Evolutionary conservation across 2,113 vertebrate genomes (phyloP).

Genomic region (Lophura nycthemera): DNA sequence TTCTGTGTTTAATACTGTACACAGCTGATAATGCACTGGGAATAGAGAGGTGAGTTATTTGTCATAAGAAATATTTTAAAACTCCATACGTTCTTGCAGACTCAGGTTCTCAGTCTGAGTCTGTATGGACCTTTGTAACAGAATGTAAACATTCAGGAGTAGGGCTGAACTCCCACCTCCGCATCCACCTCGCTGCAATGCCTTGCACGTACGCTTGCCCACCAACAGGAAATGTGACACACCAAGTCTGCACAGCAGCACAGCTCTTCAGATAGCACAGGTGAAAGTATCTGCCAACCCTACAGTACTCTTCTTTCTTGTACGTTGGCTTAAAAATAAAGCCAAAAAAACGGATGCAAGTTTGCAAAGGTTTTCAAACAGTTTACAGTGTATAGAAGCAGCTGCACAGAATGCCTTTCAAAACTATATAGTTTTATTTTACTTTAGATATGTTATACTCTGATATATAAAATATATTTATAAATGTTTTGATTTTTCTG

Average conservation of each 20-base stretch:
- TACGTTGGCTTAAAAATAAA: constrained; percentile 74
- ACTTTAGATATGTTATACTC: constrained; percentile 68
- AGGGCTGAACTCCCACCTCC: neutral
- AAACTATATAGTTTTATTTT: constrained; percentile 66
- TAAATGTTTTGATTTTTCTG: constrained; percentile 74
- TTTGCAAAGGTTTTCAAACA: constrained; percentile 46
- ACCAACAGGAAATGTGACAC: rapidly evolving
- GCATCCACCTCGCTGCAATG: neutral
- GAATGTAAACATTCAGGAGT: constrained; percentile 74
- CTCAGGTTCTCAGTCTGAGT: constrained; percentile 47
- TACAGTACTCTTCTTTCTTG: constrained; percentile 2
- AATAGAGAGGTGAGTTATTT: constrained; percentile 61
- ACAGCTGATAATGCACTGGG: constrained; percentile 69
- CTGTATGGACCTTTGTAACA: constrained; percentile 30
- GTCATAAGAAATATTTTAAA: constrained; percentile 27
- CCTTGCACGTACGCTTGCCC: neutral
- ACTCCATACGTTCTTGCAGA: neutral
- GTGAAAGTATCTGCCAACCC: constrained; percentile 28
- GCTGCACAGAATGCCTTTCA: constrained; percentile 65
- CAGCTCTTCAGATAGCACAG: neutral
- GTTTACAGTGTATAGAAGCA: constrained; percentile 59
- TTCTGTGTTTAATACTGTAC: constrained; percentile 58
- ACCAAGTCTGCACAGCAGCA: neutral
- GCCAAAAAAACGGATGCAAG: constrained; percentile 61
- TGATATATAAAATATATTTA: constrained; percentile 83